These are phyloP conservation scores for Diachrysia chrysitis DNA, from an alignment of 2,888 invertebrate species.

Conservation along the genomic window DNA sequence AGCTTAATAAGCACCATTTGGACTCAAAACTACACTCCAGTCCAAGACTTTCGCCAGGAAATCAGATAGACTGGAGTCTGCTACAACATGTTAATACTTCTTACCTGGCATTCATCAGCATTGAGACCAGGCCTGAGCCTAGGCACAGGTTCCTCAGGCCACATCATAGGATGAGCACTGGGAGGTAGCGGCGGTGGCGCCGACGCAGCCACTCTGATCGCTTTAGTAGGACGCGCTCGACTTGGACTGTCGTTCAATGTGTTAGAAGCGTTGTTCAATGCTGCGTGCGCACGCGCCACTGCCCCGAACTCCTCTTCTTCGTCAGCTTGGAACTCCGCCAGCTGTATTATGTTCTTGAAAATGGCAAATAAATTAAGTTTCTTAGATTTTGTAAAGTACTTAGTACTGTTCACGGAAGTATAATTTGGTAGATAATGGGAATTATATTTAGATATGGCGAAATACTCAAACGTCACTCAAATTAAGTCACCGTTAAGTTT, in stretches of 20 bases:
- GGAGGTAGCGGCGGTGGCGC: conserved; percentile 75
- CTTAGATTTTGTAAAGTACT: neutral
- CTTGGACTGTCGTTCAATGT: conserved; percentile 31
- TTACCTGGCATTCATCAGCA: conserved; percentile 82
- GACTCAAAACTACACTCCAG: no score
- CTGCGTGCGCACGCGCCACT: conserved; percentile 58
- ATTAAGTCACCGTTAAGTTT: no score
- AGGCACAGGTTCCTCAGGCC: conserved; percentile 77
- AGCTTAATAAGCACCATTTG: no score
- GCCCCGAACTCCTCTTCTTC: conserved; percentile 80
- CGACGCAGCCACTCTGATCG: conserved; percentile 74
- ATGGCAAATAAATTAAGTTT: neutral
- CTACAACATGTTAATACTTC: no score
- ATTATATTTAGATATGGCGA: no score
- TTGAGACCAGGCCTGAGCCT: conserved; percentile 72
- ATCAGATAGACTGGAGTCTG: no score
- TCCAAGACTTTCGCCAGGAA: no score
- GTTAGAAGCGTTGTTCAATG: conserved; percentile 23
- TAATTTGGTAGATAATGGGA: no score
- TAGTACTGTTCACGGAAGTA: no score
- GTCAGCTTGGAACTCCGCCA: conserved; percentile 85
- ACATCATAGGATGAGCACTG: conserved; percentile 74
- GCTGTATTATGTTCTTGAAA: conserved; percentile 57
- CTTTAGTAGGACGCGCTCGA: conserved; percentile 48
- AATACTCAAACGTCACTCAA: no score